Evolutionary conservation across 2,888 invertebrate genomes (phyloP).

Genomic region (Tyria jacobaeae): DNA sequence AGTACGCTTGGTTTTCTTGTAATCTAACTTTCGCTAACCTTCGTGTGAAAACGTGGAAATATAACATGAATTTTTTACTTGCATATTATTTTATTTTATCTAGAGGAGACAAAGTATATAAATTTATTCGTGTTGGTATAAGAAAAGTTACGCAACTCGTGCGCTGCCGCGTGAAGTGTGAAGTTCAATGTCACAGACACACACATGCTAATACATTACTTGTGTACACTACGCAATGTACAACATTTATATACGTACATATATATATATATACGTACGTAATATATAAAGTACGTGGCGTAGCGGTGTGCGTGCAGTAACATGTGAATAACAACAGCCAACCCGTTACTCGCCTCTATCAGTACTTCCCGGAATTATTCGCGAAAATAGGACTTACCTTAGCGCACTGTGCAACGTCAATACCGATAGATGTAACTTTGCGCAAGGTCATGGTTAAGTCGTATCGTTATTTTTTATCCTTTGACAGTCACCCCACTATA

Average conservation of each 20-base stretch:
- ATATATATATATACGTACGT: constrained; percentile 32
- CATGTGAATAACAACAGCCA: constrained; percentile 79
- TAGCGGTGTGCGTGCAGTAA: constrained; percentile 62
- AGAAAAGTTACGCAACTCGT: constrained; percentile 75
- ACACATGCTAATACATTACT: constrained; percentile 54
- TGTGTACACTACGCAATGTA: constrained; percentile 40
- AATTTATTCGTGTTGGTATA: constrained; percentile 38
- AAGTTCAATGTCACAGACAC: constrained; percentile 85
- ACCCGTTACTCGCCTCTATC: constrained; percentile 83
- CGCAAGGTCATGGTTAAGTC: constrained; percentile 80
- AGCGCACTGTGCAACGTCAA: constrained; percentile 61
- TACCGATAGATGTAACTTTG: constrained; percentile 69
- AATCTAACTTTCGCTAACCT: neutral
- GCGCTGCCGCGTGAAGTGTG: constrained; percentile 82
- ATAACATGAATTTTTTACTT: constrained; percentile 18
- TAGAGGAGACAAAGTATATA: constrained; percentile 33
- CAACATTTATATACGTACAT: too few relatives aligned
- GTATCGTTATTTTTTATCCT: constrained; percentile 56
- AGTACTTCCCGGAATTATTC: constrained; percentile 81
- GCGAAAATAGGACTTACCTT: constrained; percentile 76
- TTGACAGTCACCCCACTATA: constrained; percentile 33
- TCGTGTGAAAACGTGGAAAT: constrained; percentile 10
- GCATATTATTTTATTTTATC: constrained; percentile 31
- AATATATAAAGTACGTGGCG: constrained; percentile 25
- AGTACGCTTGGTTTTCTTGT: constrained; percentile 7